Base-by-base conservation (phyloP, 2,113 vertebrate genomes). In the Empidonax traillii region DNA sequence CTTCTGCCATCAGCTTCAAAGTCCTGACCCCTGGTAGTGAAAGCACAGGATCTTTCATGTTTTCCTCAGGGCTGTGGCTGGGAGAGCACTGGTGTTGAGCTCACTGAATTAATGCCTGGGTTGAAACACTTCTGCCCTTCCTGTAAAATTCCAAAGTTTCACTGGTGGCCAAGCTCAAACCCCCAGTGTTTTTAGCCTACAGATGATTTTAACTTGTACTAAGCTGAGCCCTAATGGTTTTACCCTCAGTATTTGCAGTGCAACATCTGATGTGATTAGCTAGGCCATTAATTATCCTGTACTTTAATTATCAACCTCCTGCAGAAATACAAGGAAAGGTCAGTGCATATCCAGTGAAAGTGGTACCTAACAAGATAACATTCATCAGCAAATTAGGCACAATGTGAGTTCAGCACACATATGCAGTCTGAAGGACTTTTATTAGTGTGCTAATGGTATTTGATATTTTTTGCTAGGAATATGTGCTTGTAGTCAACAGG, bases 251-350 rank as follows among this genome's bases (percentile, higher is more conserved):
- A 59, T 35, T 93, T 82, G 62, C 79, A 92, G 63, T 87, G 52
- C 69, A 94, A 74, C 83, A 87, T 79, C 89, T 92, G 88, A 87
- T 86, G 35, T 37, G 79, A 96, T 96, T 95, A 95, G 79, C 62
- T n/a, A 28, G 41, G 52, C 58, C 93, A 96, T 97, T 96, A 95
- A 95, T 96, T 95, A 96, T 75, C 79, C 67, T 56, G 69, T 76
- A 51, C 35, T 95, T 90, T 93, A 86, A 89, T 93, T 89, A 58
- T 21, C 66, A 74, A 73, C 53, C 80, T 92, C 87, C 85, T 79
- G 92, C 91, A 77, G 87, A 89, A 93, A 81, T 51, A n/a, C 83
- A 68, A 76, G 65, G 85, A 93, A 95, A 95, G 91, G 91, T 96
- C 95, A 96, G 10, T 43, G 67, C 44, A 21, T 14, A 83, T 56